These are phyloP conservation scores for Pyrrhia umbra DNA, from an alignment of 2,888 invertebrate genomes.

Conservation along the genomic window DNA sequence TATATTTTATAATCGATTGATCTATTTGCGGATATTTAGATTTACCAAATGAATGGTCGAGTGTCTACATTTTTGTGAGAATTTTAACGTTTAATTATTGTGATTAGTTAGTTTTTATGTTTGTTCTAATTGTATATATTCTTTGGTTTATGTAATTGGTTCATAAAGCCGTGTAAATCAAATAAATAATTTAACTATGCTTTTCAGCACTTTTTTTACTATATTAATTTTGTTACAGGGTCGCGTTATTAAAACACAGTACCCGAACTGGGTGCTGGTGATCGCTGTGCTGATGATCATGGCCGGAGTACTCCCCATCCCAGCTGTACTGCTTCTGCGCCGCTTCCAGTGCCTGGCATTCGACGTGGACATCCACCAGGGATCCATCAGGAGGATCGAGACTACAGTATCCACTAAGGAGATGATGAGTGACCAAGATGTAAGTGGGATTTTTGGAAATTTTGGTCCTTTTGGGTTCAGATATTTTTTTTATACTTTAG, in stretches of 20 bases:
- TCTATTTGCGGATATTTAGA: too few species aligned
- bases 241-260: conserved; percentile 91
- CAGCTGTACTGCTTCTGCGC: conserved; percentile 95
- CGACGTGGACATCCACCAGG: conserved; percentile 97
- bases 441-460: conserved; percentile 88
- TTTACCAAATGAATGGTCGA: too few species aligned
- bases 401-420: conserved; percentile 98
- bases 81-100: too few species aligned
- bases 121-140: too few species aligned
- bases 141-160: too few species aligned
- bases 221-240: conserved; percentile 89
- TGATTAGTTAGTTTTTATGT: too few species aligned
- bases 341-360: conserved; percentile 96
- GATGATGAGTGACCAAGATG: conserved; percentile 98
- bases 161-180: too few species aligned
- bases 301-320: conserved; percentile 95
- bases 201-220: too few species aligned
- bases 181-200: too few species aligned
- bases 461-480: neutral
- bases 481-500: neutral
- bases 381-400: conserved; percentile 97
- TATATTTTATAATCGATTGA: too few species aligned
- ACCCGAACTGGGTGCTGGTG: conserved; percentile 95
- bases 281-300: conserved; percentile 94
- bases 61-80: too few species aligned